Percentiles rank a stretch among this genome's conserved stretches.
Conservation (phyloP, 2,888 invertebrate genomes). For the Volucella inanis region DNA sequence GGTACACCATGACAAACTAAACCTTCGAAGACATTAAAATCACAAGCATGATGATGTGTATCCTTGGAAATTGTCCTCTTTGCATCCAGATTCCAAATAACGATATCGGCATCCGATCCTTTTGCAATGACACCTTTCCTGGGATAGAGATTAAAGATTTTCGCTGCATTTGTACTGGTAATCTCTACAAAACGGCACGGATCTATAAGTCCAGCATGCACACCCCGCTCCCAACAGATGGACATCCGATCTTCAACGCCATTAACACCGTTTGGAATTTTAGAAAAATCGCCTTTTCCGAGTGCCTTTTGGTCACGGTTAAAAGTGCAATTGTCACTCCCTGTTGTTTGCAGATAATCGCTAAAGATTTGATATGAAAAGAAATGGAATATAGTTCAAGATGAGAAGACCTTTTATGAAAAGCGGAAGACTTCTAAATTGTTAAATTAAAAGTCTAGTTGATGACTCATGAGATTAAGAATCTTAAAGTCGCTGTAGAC, state of each 20-base stretch:
- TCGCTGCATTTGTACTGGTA: constrained; percentile 97
- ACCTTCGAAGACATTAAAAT: constrained; percentile 99
- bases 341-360: constrained; percentile 95
- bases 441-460: no score
- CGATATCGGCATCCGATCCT: constrained; percentile 98
- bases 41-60: constrained; percentile 95
- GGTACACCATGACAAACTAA: constrained; percentile 96
- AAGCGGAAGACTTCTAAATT: no score
- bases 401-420: no score
- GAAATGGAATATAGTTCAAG: no score
- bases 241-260: constrained; percentile 99
- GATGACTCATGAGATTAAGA: no score
- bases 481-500: no score
- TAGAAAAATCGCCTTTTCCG: constrained; percentile 94
- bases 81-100: constrained; percentile 96
- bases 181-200: constrained; percentile 97
- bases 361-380: constrained; percentile 83
- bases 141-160: constrained; percentile 98
- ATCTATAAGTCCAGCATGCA: constrained; percentile 94
- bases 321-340: constrained; percentile 98
- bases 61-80: constrained; percentile 94
- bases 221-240: constrained; percentile 97
- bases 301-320: constrained; percentile 94
- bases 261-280: constrained; percentile 98
- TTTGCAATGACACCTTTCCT: constrained; percentile 96